phyloP scores from a whole-genome alignment of 92 coral and sea anemone genomes.

The Umimayanthus chanpuru region DNA sequence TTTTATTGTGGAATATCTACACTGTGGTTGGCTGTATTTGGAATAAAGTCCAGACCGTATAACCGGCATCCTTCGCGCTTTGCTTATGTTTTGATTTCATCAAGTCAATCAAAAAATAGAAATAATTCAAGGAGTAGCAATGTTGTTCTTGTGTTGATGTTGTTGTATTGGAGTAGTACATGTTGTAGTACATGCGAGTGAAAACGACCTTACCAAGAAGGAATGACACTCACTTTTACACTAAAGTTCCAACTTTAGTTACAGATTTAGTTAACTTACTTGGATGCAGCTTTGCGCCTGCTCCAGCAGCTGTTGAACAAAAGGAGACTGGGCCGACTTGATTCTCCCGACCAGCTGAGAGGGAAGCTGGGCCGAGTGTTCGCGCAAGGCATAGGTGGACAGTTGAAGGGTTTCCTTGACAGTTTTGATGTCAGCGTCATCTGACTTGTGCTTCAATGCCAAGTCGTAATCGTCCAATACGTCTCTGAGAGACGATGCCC shows the following conservation, averaged over 20 bases:
- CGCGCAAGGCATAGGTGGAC: conserved; percentile 68
- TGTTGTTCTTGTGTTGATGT: too few species aligned
- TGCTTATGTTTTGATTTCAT: too few species aligned
- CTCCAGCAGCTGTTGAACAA: conserved; percentile 16
- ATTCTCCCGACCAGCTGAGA: conserved; percentile 63
- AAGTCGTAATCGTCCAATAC: conserved; percentile 77
- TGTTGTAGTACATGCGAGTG: too few species aligned
- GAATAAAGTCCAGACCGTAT: too few species aligned
- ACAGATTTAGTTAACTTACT: neutral
- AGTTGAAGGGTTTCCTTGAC: conserved; percentile 80
- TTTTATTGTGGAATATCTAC: too few species aligned
- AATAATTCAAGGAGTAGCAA: too few species aligned
- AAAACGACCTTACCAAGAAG: too few species aligned
- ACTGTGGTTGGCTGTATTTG: too few species aligned
- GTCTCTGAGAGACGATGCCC: conserved; percentile 68
- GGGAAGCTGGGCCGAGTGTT: conserved; percentile 69
- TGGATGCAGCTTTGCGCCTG: conserved; percentile 13
- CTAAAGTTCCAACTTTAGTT: neutral
- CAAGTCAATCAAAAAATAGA: too few species aligned
- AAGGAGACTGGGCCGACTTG: conserved; percentile 2
- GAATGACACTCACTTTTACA: too few species aligned
- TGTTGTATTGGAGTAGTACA: too few species aligned
- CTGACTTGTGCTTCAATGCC: conserved; percentile 55
- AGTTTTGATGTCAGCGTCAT: conserved; percentile 66
- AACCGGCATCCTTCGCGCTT: too few species aligned